Evolutionary conservation across 2,113 vertebrate genomes (phyloP).

Genomic region (Ameiurus melas): DNA sequence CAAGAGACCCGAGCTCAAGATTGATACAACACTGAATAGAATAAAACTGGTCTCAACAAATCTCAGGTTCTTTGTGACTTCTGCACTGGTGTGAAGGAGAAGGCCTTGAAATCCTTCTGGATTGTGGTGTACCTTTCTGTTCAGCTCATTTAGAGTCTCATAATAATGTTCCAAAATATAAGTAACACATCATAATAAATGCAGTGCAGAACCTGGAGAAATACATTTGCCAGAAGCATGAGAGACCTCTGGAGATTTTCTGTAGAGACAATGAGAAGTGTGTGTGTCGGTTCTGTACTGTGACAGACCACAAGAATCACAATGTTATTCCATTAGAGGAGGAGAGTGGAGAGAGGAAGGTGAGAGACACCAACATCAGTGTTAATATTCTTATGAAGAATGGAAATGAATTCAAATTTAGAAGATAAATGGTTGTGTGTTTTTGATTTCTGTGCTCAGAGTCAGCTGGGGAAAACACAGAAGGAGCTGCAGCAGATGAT

Average conservation of each 20-base stretch:
- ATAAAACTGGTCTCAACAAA: background rate
- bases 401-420: no score
- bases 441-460: no score
- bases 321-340: background rate
- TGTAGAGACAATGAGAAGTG: background rate
- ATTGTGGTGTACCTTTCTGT: background rate
- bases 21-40: background rate
- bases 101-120: background rate
- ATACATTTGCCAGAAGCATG: background rate
- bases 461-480: no score
- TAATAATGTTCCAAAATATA: background rate
- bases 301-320: background rate
- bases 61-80: background rate
- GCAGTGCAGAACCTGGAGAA: background rate
- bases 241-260: background rate
- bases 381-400: no score
- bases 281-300: slow-evolving; percentile 5
- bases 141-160: background rate
- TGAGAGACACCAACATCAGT: no score
- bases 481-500: no score
- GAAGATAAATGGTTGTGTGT: no score
- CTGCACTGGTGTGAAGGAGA: background rate
- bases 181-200: background rate
- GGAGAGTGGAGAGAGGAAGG: background rate
- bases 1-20: slow-evolving; percentile 3